Conservation (phyloP, 30 jellyfish, hydroid and myxozoan species). For the Aurelia aurita region DNA sequence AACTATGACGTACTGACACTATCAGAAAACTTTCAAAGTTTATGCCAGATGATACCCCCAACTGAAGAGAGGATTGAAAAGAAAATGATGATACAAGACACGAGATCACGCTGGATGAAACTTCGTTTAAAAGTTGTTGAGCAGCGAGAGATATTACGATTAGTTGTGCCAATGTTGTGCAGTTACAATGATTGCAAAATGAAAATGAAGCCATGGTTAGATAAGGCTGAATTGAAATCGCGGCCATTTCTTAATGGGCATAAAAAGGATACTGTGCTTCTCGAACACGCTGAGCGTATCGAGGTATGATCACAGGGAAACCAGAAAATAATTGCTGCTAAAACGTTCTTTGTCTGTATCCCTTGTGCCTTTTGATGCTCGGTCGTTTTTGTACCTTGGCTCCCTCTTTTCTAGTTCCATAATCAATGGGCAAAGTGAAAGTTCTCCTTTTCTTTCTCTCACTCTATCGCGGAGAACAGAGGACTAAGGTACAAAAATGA, state of each 20-base stretch:
- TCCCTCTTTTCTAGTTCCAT: no score
- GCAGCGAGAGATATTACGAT: constrained; percentile 66
- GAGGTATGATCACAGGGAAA: constrained; percentile 51
- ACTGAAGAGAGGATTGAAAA: constrained; percentile 51
- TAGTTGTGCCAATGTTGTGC: constrained; percentile 67
- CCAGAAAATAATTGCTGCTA: no score
- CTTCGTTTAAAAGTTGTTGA: constrained; percentile 33
- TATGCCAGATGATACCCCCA: constrained; percentile 86
- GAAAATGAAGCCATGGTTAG: constrained; percentile 74
- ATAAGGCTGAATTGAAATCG: constrained; percentile 62
- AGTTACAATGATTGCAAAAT: constrained; percentile 49
- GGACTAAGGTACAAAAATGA: no score
- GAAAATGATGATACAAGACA: constrained; percentile 58
- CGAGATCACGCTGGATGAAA: constrained; percentile 61
- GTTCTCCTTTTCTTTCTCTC: no score
- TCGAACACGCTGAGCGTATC: constrained; percentile 65
- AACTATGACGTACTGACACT: constrained; percentile 46
- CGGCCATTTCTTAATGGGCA: constrained; percentile 31
- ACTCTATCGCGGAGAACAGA: no score
- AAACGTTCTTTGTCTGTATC: no score
- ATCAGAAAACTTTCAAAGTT: constrained; percentile 66
- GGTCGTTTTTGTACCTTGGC: no score
- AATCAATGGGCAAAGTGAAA: no score
- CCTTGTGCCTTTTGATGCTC: no score
- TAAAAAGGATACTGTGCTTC: constrained; percentile 40